Evolutionary conservation across 2,797 vertebrate species (phyloP).

Genomic region (Gambelia wislizenii): DNA sequence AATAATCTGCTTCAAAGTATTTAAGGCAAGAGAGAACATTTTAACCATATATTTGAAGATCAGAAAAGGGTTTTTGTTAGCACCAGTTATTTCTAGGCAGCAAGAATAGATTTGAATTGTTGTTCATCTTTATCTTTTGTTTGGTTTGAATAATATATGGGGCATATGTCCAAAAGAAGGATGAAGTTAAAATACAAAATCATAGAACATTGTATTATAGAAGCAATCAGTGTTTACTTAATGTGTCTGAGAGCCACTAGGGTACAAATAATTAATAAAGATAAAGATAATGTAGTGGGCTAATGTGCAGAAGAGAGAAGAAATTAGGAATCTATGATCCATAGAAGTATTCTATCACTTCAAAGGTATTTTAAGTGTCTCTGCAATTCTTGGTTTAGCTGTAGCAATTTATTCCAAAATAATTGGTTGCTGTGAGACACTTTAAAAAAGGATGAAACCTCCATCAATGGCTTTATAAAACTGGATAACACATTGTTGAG

Average conservation of each 20-base stretch:
- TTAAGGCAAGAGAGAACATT: neutral
- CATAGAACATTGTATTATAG: neutral
- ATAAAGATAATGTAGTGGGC: slow-evolving; percentile 29
- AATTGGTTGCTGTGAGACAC: slow-evolving; percentile 25
- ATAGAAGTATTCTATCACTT: slow-evolving; percentile 1
- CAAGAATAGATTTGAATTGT: neutral
- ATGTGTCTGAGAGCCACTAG: neutral
- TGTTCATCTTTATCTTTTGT: neutral
- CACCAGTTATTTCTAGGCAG: neutral
- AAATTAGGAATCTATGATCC: slow-evolving; percentile 7
- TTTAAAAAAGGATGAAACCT: slow-evolving; percentile 22
- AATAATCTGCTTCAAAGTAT: neutral
- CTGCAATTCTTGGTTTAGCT: slow-evolving; percentile 34
- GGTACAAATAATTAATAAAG: slow-evolving; percentile 21
- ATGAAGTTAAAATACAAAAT: neutral
- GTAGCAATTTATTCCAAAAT: slow-evolving; percentile 43
- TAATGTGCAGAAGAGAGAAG: slow-evolving; percentile 23
- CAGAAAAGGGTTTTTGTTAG: neutral
- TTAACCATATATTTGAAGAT: neutral
- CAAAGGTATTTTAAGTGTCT: slow-evolving; percentile 24
- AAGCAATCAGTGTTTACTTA: neutral
- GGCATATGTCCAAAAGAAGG: neutral
- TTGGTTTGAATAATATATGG: slow-evolving; percentile 7
- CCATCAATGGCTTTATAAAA: neutral
- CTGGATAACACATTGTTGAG: neutral